These are phyloP conservation scores for Manis javanica DNA, from an alignment of 2,797 vertebrate species.

Conservation along the genomic window DNA sequence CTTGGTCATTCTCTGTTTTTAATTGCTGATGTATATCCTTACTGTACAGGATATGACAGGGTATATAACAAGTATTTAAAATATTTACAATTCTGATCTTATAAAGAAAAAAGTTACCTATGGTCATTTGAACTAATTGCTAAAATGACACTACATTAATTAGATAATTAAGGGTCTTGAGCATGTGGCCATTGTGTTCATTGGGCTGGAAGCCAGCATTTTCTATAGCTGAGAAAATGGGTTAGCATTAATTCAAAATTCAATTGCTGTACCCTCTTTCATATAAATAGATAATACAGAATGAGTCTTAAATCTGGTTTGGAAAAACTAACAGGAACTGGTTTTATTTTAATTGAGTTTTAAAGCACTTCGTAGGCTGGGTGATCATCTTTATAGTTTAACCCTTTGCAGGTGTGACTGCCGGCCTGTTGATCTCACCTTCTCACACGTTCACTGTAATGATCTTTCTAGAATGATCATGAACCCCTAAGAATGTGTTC, in stretches of 20 bases:
- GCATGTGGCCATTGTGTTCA: slow-evolving; percentile 87
- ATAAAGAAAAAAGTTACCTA: slow-evolving; percentile 85
- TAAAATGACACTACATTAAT: slow-evolving; percentile 87
- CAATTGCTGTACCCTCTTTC: slow-evolving; percentile 84
- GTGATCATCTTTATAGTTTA: slow-evolving; percentile 82
- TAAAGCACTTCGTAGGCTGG: slow-evolving; percentile 78
- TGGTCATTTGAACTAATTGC: slow-evolving; percentile 89
- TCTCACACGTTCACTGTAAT: slow-evolving; percentile 81
- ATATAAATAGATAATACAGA: slow-evolving; percentile 80
- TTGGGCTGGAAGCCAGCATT: slow-evolving; percentile 85
- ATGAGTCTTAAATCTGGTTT: slow-evolving; percentile 79
- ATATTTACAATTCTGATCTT: slow-evolving; percentile 88
- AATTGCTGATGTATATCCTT: background rate
- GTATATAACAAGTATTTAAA: slow-evolving; percentile 74
- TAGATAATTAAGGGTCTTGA: slow-evolving; percentile 88
- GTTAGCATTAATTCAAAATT: slow-evolving; percentile 85
- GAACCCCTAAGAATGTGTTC: slow-evolving; percentile 79
- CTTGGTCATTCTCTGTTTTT: background rate
- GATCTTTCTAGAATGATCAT: slow-evolving; percentile 82
- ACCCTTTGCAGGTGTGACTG: slow-evolving; percentile 76
- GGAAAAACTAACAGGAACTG: slow-evolving; percentile 77
- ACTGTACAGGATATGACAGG: background rate
- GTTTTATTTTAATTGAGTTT: slow-evolving; percentile 84
- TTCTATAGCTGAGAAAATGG: slow-evolving; percentile 82
- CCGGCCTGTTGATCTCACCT: slow-evolving; percentile 65